These are phyloP conservation scores for Epiblema foenella DNA, from an alignment of 2,888 invertebrate species.

Conservation along the genomic window DNA sequence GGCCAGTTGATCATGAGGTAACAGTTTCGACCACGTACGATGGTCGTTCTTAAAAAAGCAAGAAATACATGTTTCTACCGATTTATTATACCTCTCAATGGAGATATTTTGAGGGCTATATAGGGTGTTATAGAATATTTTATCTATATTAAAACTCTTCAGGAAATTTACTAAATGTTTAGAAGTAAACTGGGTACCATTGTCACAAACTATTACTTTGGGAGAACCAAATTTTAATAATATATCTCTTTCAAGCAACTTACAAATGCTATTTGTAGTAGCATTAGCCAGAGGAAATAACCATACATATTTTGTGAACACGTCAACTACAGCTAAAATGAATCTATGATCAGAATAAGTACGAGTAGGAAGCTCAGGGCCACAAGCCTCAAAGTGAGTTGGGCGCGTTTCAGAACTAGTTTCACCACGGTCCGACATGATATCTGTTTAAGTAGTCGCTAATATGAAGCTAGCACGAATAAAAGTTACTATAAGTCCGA, in stretches of 20 bases:
- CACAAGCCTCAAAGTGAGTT: too few relatives aligned
- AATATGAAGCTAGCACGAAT: too few relatives aligned
- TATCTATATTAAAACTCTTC: constrained; percentile 18
- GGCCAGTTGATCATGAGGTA: constrained; percentile 24
- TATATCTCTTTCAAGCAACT: constrained; percentile 21
- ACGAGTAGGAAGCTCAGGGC: not conserved
- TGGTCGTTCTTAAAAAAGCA: constrained; percentile 25
- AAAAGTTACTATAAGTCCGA: too few relatives aligned
- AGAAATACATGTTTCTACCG: constrained; percentile 26
- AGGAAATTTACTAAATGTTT: constrained; percentile 19
- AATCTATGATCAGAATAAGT: constrained; percentile 25
- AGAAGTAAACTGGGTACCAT: constrained; percentile 32
- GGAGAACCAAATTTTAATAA: constrained; percentile 31
- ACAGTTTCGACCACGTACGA: constrained; percentile 18
- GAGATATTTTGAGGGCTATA: constrained; percentile 22
- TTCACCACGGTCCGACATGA: too few relatives aligned
- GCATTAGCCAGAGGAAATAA: constrained; percentile 24
- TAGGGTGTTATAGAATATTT: constrained; percentile 25
- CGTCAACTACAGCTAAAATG: constrained; percentile 20
- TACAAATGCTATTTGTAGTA: constrained; percentile 20
- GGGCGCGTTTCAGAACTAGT: too few relatives aligned
- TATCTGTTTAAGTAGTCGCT: too few relatives aligned
- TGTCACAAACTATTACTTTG: constrained; percentile 29
- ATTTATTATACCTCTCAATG: constrained; percentile 6
- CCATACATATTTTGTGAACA: constrained; percentile 27